Conservation (phyloP, 2,113 vertebrate genomes). For the Coreoperca whiteheadi region DNA sequence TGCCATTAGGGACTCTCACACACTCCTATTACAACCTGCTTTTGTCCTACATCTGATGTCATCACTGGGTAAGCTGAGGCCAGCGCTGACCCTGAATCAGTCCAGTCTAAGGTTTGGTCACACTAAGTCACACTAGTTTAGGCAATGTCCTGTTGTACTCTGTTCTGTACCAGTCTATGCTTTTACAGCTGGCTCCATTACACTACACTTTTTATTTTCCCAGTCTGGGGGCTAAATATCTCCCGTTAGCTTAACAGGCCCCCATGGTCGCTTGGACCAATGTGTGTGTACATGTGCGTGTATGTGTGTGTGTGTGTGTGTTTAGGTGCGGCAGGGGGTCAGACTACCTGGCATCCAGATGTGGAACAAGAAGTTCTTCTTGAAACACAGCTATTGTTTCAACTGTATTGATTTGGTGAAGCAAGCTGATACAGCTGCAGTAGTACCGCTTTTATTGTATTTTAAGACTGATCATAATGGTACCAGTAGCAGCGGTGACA, state of each 20-base stretch:
- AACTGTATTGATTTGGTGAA: constrained; percentile 7
- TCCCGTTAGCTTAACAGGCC: constrained; percentile 77
- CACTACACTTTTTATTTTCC: constrained; percentile 83
- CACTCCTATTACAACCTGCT: background rate
- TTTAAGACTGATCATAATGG: background rate
- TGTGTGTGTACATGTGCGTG: constrained; percentile 40
- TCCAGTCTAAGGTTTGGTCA: constrained; percentile 20
- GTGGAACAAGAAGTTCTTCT: constrained; percentile 57
- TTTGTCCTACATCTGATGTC: constrained; percentile 2
- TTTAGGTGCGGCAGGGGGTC: constrained; percentile 38
- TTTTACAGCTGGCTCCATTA: constrained; percentile 83
- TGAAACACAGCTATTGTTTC: constrained; percentile 56
- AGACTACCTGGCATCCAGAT: constrained; percentile 77
- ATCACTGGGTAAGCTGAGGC: background rate
- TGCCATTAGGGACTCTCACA: constrained; percentile 5
- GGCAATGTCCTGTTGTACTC: constrained; percentile 61
- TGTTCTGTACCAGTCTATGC: constrained; percentile 68
- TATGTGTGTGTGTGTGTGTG: constrained; percentile 38
- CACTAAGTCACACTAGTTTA: constrained; percentile 18
- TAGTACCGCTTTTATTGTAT: background rate
- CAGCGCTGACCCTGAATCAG: constrained; percentile 31
- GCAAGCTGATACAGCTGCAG: background rate
- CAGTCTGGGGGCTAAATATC: constrained; percentile 78
- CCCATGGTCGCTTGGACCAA: constrained; percentile 59
- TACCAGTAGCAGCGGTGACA: background rate